phyloP scores from a whole-genome alignment of 2,888 invertebrate species.

The Monopis laevigella region DNA sequence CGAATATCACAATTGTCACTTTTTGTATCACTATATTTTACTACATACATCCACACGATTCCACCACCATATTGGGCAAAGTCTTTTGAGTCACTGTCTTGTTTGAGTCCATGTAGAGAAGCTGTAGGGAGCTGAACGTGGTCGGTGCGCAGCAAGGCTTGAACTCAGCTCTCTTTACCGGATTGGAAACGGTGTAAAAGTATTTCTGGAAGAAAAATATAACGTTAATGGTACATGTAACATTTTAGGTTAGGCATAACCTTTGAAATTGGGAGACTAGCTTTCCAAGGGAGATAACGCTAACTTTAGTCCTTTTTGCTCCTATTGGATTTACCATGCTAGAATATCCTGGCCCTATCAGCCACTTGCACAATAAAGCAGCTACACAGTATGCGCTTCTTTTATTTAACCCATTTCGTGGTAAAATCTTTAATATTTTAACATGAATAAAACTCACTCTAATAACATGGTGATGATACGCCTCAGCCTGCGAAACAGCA shows the following conservation, averaged over 20 bases:
- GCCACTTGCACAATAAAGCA: too few species aligned
- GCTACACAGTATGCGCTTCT: too few species aligned
- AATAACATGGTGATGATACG: constrained; percentile 76
- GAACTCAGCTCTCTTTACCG: constrained; percentile 68
- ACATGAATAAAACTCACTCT: constrained; percentile 72
- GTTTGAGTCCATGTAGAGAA: constrained; percentile 83
- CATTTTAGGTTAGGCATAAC: too few species aligned
- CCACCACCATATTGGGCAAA: constrained; percentile 91
- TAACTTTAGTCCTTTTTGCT: too few species aligned
- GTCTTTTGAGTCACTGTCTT: constrained; percentile 81
- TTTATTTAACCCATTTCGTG: too few species aligned
- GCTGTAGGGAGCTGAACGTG: constrained; percentile 79
- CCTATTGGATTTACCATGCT: too few species aligned
- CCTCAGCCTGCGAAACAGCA: constrained; percentile 68
- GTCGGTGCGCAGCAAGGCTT: constrained; percentile 90
- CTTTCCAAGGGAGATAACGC: too few species aligned
- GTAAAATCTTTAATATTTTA: too few species aligned
- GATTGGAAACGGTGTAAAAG: constrained; percentile 64
- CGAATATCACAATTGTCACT: constrained; percentile 2
- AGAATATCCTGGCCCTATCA: too few species aligned
- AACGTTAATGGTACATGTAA: too few species aligned
- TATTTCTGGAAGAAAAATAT: constrained; percentile 67
- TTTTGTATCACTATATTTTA: not conserved
- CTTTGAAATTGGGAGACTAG: too few species aligned
- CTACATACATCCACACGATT: constrained; percentile 89